A percentile compares a stretch with the other conserved stretches of the same genome.
Conservation (phyloP, 2,888 invertebrate genomes). For the Nomada goodeniana region DNA sequence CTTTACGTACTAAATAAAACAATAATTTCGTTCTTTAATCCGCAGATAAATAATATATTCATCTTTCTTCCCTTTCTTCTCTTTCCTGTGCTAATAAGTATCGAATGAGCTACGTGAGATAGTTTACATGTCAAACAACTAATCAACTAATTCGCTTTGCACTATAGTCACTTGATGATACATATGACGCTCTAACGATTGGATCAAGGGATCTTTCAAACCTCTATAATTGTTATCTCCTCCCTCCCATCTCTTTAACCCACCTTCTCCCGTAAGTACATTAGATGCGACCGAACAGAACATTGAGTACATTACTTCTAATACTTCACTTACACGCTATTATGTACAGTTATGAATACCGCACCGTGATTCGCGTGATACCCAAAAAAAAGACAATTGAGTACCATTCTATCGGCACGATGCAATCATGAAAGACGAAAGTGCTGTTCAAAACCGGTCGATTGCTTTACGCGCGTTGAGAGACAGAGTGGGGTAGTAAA, state of each 20-base stretch:
- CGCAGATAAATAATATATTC: slow-evolving; percentile 36
- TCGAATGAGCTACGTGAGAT: slow-evolving; percentile 31
- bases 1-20: slow-evolving; percentile 62
- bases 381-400: slow-evolving; percentile 39
- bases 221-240: slow-evolving; percentile 31
- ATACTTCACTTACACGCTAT: slow-evolving; percentile 68
- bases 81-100: slow-evolving; percentile 16
- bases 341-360: slow-evolving; percentile 71
- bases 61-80: slow-evolving; percentile 50
- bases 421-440: slow-evolving; percentile 71
- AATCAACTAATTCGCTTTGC: slow-evolving; percentile 36
- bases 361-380: slow-evolving; percentile 52
- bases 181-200: slow-evolving; percentile 26
- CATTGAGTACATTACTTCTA: slow-evolving; percentile 66
- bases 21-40: slow-evolving; percentile 48
- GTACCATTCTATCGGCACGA: slow-evolving; percentile 59
- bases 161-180: slow-evolving; percentile 26
- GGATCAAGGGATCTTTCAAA: slow-evolving; percentile 16
- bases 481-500: slow-evolving; percentile 55
- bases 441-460: slow-evolving; percentile 70
- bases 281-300: slow-evolving; percentile 70
- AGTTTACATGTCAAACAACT: slow-evolving; percentile 43
- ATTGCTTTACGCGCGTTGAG: slow-evolving; percentile 59
- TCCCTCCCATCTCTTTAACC: slow-evolving; percentile 45
- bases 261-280: slow-evolving; percentile 66